Base-by-base conservation (phyloP, 92 coral and sea anemone species). In the Zoanthus sansibaricus region DNA sequence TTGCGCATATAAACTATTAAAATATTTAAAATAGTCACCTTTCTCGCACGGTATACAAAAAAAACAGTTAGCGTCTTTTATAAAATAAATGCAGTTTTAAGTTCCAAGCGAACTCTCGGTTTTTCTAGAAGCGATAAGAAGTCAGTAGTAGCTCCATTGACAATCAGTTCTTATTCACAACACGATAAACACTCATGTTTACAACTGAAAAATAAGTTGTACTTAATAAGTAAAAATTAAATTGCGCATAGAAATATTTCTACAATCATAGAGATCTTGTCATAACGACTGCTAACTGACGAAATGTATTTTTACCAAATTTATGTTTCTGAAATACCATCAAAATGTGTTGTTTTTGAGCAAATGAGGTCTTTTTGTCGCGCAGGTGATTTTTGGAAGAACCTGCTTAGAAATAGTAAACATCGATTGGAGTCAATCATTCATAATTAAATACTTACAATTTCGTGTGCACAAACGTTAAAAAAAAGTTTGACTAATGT, bases 401-500 rank as follows among this genome's bases (percentile, higher is more conserved):
- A 80, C 85, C 85, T 62, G 75, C 54, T 47, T 18, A 11, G 13
- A 47, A 44, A 62, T 9, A 79, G 31, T 37, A 73, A 42, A 79
- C 66, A 32, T 64, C 46, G 45, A 67, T 61, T 14, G 75, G 85
- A 18, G 66, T 80, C 21, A 64, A n/a, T 67, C 73, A 67, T 80
- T 17, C 59, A 80, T 80, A 66, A 66, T 64, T 80, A 80, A 20
- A 32, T 10, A 80, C 51, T 3, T 2, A 20, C 58, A 64, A 21
- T 7, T 18, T 20, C 16, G 33, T 44, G 16, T 15, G 5, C 56
- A n/a, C 56, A 12, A 42, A 1, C 71, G 10, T 21, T 15, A 11
- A 18, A 20, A 21, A 16, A 13, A 49, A 11, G 1, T 49, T 49
- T 20, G 18, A 15, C n/a, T 15, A 25, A 25, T 25, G 25, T 25